These are phyloP conservation scores for Drosophila mimetica DNA, from an alignment of 2,888 invertebrate species.

Conservation along the genomic window DNA sequence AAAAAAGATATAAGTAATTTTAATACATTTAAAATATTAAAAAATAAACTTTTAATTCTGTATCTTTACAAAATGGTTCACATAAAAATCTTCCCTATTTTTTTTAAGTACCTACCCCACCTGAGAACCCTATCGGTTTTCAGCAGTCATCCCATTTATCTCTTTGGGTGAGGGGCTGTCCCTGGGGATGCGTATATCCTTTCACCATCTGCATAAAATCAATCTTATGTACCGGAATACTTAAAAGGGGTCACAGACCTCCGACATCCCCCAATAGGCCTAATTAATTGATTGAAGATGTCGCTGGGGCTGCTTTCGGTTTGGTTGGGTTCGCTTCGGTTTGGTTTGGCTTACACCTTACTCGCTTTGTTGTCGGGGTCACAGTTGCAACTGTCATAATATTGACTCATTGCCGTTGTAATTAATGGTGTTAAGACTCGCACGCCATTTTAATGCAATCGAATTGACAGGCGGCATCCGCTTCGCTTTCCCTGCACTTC, in stretches of 20 bases:
- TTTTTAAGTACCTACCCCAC: neutral
- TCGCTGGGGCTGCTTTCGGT: conserved; percentile 6
- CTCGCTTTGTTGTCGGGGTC: conserved; percentile 18
- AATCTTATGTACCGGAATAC: conserved; percentile 36
- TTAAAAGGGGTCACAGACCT: conserved; percentile 26
- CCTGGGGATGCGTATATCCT: conserved; percentile 7
- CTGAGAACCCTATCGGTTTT: conserved; percentile 3
- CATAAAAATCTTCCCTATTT: neutral
- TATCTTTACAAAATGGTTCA: too few species aligned
- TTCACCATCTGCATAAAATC: conserved; percentile 46
- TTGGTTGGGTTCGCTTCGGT: conserved; percentile 1
- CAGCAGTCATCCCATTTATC: conserved; percentile 7
- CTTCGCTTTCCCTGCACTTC: conserved; percentile 45
- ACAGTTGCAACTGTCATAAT: conserved; percentile 66
- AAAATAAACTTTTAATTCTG: too few species aligned
- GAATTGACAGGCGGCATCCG: conserved; percentile 70
- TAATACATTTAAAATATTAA: too few species aligned
- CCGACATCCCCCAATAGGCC: conserved; percentile 20
- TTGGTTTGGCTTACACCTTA: neutral
- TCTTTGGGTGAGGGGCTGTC: neutral
- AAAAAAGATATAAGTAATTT: too few species aligned
- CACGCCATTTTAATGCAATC: conserved; percentile 70
- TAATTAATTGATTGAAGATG: conserved; percentile 70
- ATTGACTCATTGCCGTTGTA: conserved; percentile 75
- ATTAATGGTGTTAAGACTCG: conserved; percentile 75